Conservation (phyloP, 2,888 invertebrate species). For the Therioaphis trifolii region DNA sequence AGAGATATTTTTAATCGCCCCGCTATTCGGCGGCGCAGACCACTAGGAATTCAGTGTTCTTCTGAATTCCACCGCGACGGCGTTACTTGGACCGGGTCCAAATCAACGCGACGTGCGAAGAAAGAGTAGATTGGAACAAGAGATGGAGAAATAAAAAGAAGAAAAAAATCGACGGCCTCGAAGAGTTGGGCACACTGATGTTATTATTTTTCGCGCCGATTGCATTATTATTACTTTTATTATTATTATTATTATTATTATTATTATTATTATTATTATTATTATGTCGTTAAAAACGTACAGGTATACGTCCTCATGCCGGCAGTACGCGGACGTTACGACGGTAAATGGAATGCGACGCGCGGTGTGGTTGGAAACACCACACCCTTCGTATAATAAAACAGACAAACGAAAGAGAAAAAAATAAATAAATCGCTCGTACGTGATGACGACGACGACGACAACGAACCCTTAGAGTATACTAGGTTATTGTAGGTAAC, state of each 20-base stretch:
- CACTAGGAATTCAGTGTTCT: slow-evolving; percentile 51
- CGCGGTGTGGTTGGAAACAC: slow-evolving; percentile 3
- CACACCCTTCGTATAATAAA: neutral
- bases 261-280: too few relatives aligned
- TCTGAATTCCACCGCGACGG: slow-evolving; percentile 19
- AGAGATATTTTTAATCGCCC: slow-evolving; percentile 55
- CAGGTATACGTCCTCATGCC: neutral
- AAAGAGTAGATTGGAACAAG: neutral
- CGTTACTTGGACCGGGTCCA: slow-evolving; percentile 38
- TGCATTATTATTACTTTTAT: slow-evolving; percentile 1
- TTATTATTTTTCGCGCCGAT: slow-evolving; percentile 12
- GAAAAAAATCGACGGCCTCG: slow-evolving; percentile 19
- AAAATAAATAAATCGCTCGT: neutral
- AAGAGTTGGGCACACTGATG: neutral
- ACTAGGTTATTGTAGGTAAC: too few relatives aligned
- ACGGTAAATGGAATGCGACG: neutral
- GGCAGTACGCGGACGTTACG: neutral
- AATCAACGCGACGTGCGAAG: too few relatives aligned
- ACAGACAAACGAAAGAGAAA: neutral
- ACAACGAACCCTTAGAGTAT: neutral
- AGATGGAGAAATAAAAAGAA: neutral
- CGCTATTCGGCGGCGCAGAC: slow-evolving; percentile 9
- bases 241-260: too few relatives aligned
- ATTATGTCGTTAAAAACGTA: slow-evolving; percentile 3
- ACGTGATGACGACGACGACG: too few relatives aligned